These are phyloP conservation scores for Epirrhoe tristata DNA, from an alignment of 2,888 invertebrate species.

Conservation along the genomic window DNA sequence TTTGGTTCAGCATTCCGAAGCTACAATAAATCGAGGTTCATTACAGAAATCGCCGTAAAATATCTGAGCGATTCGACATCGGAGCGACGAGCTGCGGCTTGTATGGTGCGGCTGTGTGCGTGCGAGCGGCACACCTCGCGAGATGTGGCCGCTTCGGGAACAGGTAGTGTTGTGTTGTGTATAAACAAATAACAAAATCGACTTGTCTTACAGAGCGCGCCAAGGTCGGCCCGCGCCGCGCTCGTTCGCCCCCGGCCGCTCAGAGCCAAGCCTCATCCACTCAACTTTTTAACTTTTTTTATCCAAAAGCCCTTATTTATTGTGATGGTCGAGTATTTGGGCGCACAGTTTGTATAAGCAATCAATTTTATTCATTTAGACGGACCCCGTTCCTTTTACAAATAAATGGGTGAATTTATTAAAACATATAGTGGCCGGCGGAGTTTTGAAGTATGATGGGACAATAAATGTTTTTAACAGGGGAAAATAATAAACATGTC, in stretches of 20 bases:
- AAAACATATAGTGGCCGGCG: slow-evolving; percentile 29
- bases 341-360: slow-evolving; percentile 85
- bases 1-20: slow-evolving; percentile 71
- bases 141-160: slow-evolving; percentile 53
- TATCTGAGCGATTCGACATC: slow-evolving; percentile 75
- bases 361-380: slow-evolving; percentile 86
- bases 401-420: slow-evolving; percentile 75
- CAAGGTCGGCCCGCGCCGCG: slow-evolving; percentile 74
- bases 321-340: slow-evolving; percentile 83
- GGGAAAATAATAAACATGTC: slow-evolving; percentile 35
- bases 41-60: slow-evolving; percentile 82
- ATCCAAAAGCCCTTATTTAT: slow-evolving; percentile 81
- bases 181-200: slow-evolving; percentile 85
- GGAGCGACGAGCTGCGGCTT: slow-evolving; percentile 53
- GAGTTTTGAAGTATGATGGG: slow-evolving; percentile 12
- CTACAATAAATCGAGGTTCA: slow-evolving; percentile 79
- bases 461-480: slow-evolving; percentile 30
- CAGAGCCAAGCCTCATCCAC: slow-evolving; percentile 57
- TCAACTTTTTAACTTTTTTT: slow-evolving; percentile 70
- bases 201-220: slow-evolving; percentile 80
- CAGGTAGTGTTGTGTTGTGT: slow-evolving; percentile 84
- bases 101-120: slow-evolving; percentile 46
- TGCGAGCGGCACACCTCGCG: slow-evolving; percentile 50
- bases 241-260: slow-evolving; percentile 49
- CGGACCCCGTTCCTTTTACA: slow-evolving; percentile 76